Base-by-base conservation (phyloP, 2,888 invertebrate species). In the Lottia gigantea region DNA sequence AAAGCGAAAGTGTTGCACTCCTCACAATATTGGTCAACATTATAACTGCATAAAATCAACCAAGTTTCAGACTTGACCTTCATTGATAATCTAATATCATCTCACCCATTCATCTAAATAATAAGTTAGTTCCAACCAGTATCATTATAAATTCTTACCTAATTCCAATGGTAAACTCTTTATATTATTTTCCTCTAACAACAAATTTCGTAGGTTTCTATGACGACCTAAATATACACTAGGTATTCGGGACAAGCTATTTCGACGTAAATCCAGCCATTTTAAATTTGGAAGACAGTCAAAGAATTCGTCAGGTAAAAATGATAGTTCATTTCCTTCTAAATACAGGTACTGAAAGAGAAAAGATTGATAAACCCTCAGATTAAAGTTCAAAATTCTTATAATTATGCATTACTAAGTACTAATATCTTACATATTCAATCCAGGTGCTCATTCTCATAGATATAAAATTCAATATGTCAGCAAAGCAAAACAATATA, bases 231-330 rank as follows among this genome's bases (percentile, higher is more conserved):
- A 81, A 71, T 82, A 85, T 11, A 81, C 79, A 70, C 78, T 81
- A 6, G 88, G 87, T 45, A 88, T 74, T n/a, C 81, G 73, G 19
- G 76, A 74, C 14, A 88, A 75, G 23, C 79, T 77, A 74, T 88
- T 88, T 31, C 80, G 75, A 45, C 88, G 72, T 25, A 88, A 76
- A 72, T 88, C 88, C 15, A 88, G 74, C 88, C 88, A 88, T 69
- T 82, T 80, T 49, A 88, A 74, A 31, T 82, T 80, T 16, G 86
- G 83, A 62, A 88, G 76, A 46, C 77, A 76, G 64, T 85, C 83
- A 79, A 88, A 88, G 70, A 88, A 83, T 66, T 86, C 83, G 76
- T 85, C 86, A 45, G 88, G 88, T 26, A 88, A 70, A 67, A 74
- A 76, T 16, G 77, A 75, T 40, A 88, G 69, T 47, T 85, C 77